Evolutionary conservation across 2,888 invertebrate genomes (phyloP), one percentile per base, ranked within the genome.

Genomic region (Eupithecia insigniata): DNA sequence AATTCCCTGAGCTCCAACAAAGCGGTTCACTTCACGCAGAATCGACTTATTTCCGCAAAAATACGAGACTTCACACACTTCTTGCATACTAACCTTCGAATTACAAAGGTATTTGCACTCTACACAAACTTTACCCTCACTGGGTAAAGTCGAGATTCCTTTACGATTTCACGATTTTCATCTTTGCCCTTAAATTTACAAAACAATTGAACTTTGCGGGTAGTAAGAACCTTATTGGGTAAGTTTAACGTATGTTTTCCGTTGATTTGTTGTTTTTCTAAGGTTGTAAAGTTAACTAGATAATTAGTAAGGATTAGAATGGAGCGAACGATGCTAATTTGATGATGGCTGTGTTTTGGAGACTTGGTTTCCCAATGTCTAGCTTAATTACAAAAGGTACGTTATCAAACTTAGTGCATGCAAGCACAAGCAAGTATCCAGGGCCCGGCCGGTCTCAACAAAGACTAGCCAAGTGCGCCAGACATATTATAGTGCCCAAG

Each of bases 1-100:
- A 75, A 73, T 70, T 70, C 62, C 74, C 70, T 61, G 32, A 62
- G 46, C 66, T 67, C 55, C 39, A 36, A 75, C 71, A 78, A 70
- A 72, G 64, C 67, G 65, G 64, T 65, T 78, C 78, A 81, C 55
- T 66, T 78, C 78, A 81, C 80, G 79, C 79, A 82, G 79, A 83
- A 80, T 79, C 78, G 81, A 81, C 79, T 84, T 85, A 82, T 85
- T 85, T 82, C 79, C 67, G 79, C 67, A 81, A 83, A 86, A 85
- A 86, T 85, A 86, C 85, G 80, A 78, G 79, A 78, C 78, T 70
- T 76, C 72, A 71, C 68, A 66, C 78, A 66, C 66, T 74, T 78
- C 77, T 79, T 85, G 85, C 85, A 85, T 85, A 84, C 80, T 79
- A 80, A 85, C 70, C 67, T 73, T 72, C 65, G 43, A 65, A 75